Percentiles rank a stretch among this genome's conserved stretches.
Conservation (phyloP, 1,140 invertebrate genomes). For the Lepidurus packardi region DNA sequence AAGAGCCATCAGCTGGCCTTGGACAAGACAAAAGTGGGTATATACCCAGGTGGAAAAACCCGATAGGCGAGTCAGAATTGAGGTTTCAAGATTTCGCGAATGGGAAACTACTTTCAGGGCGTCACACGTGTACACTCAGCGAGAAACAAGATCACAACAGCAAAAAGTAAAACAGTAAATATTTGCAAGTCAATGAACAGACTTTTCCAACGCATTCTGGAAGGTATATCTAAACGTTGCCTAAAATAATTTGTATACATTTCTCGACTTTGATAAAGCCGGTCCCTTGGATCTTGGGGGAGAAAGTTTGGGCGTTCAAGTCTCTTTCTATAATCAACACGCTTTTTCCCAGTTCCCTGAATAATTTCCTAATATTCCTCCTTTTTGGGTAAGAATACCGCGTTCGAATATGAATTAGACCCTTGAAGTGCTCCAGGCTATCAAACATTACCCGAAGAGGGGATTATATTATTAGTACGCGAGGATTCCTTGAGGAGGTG, state of each 20-base stretch:
- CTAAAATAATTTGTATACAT: background rate
- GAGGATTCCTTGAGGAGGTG: background rate
- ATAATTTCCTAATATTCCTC: background rate
- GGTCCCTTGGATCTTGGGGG: background rate
- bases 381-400: background rate
- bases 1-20: too few relatives aligned
- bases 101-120: too few relatives aligned
- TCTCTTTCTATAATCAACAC: background rate
- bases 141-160: too few relatives aligned
- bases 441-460: too few relatives aligned
- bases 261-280: background rate
- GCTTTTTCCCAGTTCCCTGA: background rate
- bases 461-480: background rate
- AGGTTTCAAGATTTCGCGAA: too few relatives aligned
- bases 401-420: background rate
- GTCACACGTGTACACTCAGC: too few relatives aligned
- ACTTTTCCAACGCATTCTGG: background rate
- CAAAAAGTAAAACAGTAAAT: too few relatives aligned
- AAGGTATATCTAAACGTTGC: background rate
- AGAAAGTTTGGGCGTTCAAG: slow-evolving; percentile 7
- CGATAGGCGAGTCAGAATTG: too few relatives aligned
- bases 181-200: too few relatives aligned
- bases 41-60: too few relatives aligned
- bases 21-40: too few relatives aligned
- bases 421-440: too few relatives aligned